Conservation (phyloP, 2,888 invertebrate genomes). For the Agrochola lota region DNA sequence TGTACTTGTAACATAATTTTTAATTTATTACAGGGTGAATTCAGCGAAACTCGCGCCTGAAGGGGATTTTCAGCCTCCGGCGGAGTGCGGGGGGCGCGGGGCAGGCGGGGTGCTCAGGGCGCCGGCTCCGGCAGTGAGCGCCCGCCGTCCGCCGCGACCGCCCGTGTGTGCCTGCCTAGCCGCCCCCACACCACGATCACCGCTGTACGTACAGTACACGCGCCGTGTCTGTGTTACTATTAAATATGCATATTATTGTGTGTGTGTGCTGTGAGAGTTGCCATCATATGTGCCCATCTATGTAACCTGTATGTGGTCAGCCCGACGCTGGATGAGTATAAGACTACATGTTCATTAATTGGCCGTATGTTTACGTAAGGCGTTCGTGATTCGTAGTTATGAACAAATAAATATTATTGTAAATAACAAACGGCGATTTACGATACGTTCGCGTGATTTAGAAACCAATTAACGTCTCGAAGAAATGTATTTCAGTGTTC, state of each 20-base stretch:
- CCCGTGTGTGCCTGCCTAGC: slow-evolving; percentile 61
- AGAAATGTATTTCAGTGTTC: slow-evolving; percentile 58
- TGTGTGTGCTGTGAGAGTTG: slow-evolving; percentile 75
- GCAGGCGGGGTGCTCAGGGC: slow-evolving; percentile 68
- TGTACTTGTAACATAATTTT: slow-evolving; percentile 71
- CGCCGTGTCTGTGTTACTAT: slow-evolving; percentile 72
- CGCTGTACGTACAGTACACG: slow-evolving; percentile 65
- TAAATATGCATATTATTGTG: slow-evolving; percentile 67
- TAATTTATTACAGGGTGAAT: slow-evolving; percentile 70
- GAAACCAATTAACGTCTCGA: slow-evolving; percentile 67
- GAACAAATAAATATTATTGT: slow-evolving; percentile 67
- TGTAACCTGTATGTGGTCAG: slow-evolving; percentile 29
- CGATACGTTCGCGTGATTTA: slow-evolving; percentile 69
- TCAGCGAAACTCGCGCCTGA: slow-evolving; percentile 72
- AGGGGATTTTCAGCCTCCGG: slow-evolving; percentile 77
- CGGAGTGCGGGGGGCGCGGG: slow-evolving; percentile 56
- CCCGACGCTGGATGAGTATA: slow-evolving; percentile 59
- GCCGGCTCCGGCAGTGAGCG: slow-evolving; percentile 83
- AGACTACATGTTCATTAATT: slow-evolving; percentile 58
- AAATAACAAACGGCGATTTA: slow-evolving; percentile 64
- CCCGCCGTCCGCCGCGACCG: slow-evolving; percentile 68
- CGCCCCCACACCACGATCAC: slow-evolving; percentile 50
- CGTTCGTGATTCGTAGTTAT: slow-evolving; percentile 61
- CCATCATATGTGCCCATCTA: slow-evolving; percentile 67
- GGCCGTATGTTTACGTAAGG: slow-evolving; percentile 66